A percentile compares a stretch with the other conserved stretches of the same genome.
Evolutionary conservation across 2,113 vertebrate species (phyloP).

Genomic region (Struthio camelus): DNA sequence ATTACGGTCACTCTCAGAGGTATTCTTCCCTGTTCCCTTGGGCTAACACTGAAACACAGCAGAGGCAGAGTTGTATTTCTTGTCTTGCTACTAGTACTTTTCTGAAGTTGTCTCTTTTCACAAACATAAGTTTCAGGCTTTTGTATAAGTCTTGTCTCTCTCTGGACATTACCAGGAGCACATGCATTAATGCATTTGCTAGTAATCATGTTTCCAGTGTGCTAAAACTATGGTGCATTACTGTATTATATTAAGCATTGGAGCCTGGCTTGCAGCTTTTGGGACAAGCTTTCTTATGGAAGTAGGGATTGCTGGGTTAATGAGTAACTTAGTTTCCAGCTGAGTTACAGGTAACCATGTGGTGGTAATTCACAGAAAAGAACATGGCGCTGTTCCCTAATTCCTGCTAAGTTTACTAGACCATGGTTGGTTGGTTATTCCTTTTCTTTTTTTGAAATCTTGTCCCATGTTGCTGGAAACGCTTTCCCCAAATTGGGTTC

Average conservation of each 20-base stretch:
- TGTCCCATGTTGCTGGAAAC: neutral
- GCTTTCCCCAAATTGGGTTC: neutral
- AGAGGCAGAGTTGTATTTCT: neutral
- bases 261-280: neutral
- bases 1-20: rapidly evolving
- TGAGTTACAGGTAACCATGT: neutral
- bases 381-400: neutral
- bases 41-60: neutral
- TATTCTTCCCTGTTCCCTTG: neutral
- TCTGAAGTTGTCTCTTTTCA: neutral
- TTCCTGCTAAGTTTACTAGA: neutral
- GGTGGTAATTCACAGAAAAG: neutral
- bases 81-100: neutral
- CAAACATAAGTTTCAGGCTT: neutral
- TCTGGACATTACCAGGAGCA: neutral
- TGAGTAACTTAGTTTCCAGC: neutral
- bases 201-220: neutral
- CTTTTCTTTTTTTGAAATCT: neutral
- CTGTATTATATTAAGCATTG: neutral
- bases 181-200: neutral
- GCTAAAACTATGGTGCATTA: neutral
- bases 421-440: neutral
- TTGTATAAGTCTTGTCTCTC: neutral
- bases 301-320: neutral
- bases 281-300: neutral